Percentiles rank a stretch among this genome's conserved stretches.
phyloP scores from a whole-genome alignment of 2,113 vertebrate genomes.

The Zosterops lateralis region DNA sequence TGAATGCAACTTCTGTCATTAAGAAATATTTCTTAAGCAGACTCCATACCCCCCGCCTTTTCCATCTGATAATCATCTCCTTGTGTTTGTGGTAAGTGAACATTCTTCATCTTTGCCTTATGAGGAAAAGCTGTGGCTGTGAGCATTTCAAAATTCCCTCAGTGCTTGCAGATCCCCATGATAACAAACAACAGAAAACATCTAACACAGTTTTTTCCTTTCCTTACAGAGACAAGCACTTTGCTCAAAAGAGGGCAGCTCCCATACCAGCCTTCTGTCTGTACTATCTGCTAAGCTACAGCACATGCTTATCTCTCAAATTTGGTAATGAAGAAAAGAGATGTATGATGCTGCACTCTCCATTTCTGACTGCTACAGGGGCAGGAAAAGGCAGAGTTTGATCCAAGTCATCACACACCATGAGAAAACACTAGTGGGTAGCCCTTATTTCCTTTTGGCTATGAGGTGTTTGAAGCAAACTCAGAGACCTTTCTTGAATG shows the following conservation, averaged over 20 bases:
- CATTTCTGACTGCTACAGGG: background rate
- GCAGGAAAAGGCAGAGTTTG: background rate
- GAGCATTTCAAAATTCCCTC: constrained; percentile 52
- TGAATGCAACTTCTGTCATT: constrained; percentile 37
- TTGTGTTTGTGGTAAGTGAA: constrained; percentile 67
- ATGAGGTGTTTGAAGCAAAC: background rate
- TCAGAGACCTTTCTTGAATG: background rate
- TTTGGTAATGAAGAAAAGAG: background rate
- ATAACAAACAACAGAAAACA: constrained; percentile 59
- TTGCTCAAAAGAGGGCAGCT: background rate
- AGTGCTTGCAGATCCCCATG: constrained; percentile 52
- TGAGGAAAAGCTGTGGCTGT: constrained; percentile 53
- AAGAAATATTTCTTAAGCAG: constrained; percentile 67
- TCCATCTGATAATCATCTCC: constrained; percentile 70
- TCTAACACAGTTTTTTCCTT: constrained; percentile 19
- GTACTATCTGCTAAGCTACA: background rate
- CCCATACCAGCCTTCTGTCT: background rate
- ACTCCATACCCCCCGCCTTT: constrained; percentile 51
- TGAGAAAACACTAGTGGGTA: background rate
- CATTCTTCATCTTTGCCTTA: constrained; percentile 71
- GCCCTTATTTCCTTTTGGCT: background rate
- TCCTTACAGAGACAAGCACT: constrained; percentile 56
- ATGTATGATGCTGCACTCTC: background rate
- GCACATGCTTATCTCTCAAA: background rate
- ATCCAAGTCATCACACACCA: background rate